Conservation (phyloP, 1,140 invertebrate genomes). For the Macrobrachium nipponense region DNA sequence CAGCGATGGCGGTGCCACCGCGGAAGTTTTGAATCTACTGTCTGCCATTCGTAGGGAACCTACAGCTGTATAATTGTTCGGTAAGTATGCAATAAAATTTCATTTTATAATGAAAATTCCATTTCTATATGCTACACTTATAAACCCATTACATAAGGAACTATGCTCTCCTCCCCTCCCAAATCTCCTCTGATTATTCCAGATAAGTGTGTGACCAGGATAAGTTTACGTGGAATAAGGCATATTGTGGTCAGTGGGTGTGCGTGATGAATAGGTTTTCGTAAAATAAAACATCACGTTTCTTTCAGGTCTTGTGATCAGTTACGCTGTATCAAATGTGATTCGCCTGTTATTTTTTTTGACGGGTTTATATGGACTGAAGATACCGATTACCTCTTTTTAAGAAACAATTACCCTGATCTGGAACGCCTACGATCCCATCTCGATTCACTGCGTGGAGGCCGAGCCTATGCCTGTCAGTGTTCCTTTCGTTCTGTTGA, state of each 20-base stretch:
- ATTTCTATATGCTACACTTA: too few relatives aligned
- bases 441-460: conserved; percentile 40
- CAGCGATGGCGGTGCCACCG: too few relatives aligned
- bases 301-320: conserved; percentile 33
- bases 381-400: conserved; percentile 42
- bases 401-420: conserved; percentile 45
- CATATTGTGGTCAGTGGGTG: not conserved
- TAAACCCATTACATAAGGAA: too few relatives aligned
- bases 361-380: conserved; percentile 37
- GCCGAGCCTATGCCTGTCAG: conserved; percentile 47
- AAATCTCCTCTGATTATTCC: too few relatives aligned
- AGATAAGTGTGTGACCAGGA: too few relatives aligned
- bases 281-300: not conserved
- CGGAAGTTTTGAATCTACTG: too few relatives aligned
- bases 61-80: too few relatives aligned
- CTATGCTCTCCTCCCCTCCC: too few relatives aligned
- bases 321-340: conserved; percentile 38
- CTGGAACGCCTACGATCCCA: conserved; percentile 24
- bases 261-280: not conserved
- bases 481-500: conserved; percentile 12
- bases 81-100: too few relatives aligned
- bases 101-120: too few relatives aligned
- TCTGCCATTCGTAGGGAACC: too few relatives aligned
- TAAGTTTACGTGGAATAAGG: too few relatives aligned
- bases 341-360: conserved; percentile 18